phyloP scores from a whole-genome alignment of 2,797 vertebrate species.

The Rhinella marina region DNA sequence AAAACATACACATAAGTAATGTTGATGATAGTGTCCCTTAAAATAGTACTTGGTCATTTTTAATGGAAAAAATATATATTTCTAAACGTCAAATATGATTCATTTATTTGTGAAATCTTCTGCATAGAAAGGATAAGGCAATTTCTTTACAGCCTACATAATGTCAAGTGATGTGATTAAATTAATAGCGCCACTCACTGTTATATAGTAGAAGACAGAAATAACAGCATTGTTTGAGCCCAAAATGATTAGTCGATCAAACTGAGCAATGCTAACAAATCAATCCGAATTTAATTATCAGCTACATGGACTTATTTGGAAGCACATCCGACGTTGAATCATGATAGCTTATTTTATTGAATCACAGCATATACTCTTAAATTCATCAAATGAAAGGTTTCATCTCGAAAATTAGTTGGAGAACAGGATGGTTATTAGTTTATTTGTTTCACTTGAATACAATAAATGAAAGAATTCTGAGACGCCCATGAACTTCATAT shows the following conservation, averaged over 20 bases:
- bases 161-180: constrained; percentile 20
- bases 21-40: too few relatives aligned
- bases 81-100: background rate
- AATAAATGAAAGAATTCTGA: background rate
- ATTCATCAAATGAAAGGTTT: background rate
- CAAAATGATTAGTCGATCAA: constrained; percentile 14
- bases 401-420: background rate
- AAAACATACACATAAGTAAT: too few relatives aligned
- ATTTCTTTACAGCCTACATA: constrained; percentile 8
- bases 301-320: background rate
- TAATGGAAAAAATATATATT: background rate
- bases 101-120: background rate
- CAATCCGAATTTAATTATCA: background rate
- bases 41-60: background rate
- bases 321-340: background rate
- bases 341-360: background rate
- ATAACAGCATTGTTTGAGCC: background rate
- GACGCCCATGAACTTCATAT: background rate
- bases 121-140: background rate
- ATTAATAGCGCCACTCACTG: background rate
- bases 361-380: background rate
- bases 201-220: background rate
- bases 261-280: background rate
- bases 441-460: background rate
- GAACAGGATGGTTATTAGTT: background rate